Evolutionary conservation across 2,888 invertebrate genomes (phyloP).

Genomic region (Lithophane ornitopus): DNA sequence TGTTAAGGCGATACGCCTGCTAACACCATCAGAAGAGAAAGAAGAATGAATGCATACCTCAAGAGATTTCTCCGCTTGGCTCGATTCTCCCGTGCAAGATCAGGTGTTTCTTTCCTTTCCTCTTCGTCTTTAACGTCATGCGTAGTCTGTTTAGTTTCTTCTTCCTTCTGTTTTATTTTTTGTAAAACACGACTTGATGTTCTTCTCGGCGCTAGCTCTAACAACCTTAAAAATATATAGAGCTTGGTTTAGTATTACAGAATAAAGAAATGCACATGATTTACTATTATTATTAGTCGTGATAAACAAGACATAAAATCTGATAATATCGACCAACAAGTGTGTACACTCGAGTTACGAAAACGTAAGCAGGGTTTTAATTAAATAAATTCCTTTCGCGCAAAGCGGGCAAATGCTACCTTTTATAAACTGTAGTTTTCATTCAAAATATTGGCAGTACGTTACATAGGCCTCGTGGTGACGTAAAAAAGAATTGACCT

Average conservation of each 20-base stretch:
- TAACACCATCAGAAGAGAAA: background rate
- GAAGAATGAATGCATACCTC: constrained; percentile 73
- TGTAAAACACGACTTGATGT: constrained; percentile 92
- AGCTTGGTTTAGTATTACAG: constrained; percentile 16
- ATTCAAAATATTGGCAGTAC: background rate
- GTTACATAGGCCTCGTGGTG: background rate
- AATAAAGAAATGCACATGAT: background rate
- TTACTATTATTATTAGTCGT: background rate
- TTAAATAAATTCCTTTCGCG: background rate
- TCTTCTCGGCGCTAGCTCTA: constrained; percentile 93
- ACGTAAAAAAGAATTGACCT: background rate
- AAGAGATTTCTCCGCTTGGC: constrained; percentile 89
- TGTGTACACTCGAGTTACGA: background rate
- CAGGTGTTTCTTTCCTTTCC: constrained; percentile 85
- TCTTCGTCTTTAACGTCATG: constrained; percentile 85
- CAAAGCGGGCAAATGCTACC: background rate
- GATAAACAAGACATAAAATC: background rate
- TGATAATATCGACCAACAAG: background rate
- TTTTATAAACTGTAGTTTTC: background rate
- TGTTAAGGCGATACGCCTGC: background rate
- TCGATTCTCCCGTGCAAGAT: constrained; percentile 86
- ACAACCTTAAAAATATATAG: constrained; percentile 81
- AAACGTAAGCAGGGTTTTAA: background rate
- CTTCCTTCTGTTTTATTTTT: constrained; percentile 90
- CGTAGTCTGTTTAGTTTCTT: constrained; percentile 81